A percentile compares a stretch with the other conserved stretches of the same genome.
phyloP scores from a whole-genome alignment of 2,113 vertebrate species.

The Alaudala cheleensis region DNA sequence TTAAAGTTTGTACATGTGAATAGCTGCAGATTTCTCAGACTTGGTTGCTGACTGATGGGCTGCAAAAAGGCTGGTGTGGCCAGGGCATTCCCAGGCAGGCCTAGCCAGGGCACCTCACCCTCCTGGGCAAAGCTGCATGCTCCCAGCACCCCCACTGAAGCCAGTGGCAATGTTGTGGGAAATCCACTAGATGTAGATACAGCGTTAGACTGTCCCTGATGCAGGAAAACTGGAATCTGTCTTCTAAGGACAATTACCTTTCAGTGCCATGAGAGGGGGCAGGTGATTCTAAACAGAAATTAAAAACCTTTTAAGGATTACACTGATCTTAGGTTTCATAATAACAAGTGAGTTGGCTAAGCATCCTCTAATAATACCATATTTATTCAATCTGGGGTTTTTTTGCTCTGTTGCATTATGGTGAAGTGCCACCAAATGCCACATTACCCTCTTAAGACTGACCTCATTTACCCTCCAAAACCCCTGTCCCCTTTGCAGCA shows the following conservation, averaged over 20 bases:
- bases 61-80: neutral
- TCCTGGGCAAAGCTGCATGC: neutral
- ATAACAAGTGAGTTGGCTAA: neutral
- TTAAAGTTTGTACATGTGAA: fast-evolving
- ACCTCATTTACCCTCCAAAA: neutral
- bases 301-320: neutral
- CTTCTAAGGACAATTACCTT: conserved; percentile 16
- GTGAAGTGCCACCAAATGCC: neutral
- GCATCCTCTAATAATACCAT: neutral
- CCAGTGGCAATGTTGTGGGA: neutral
- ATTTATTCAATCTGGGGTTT: neutral
- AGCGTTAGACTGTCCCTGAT: neutral
- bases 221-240: neutral
- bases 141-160: neutral
- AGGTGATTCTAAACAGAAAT: neutral
- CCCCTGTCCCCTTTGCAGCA: neutral
- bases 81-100: neutral
- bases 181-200: conserved; percentile 62
- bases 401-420: neutral
- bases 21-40: neutral
- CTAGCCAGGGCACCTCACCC: neutral
- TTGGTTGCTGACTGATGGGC: fast-evolving
- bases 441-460: neutral
- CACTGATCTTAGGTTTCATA: neutral
- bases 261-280: conserved; percentile 3